These are phyloP conservation scores for Danio aesculapii DNA, from an alignment of 2,797 vertebrate species.

Conservation along the genomic window DNA sequence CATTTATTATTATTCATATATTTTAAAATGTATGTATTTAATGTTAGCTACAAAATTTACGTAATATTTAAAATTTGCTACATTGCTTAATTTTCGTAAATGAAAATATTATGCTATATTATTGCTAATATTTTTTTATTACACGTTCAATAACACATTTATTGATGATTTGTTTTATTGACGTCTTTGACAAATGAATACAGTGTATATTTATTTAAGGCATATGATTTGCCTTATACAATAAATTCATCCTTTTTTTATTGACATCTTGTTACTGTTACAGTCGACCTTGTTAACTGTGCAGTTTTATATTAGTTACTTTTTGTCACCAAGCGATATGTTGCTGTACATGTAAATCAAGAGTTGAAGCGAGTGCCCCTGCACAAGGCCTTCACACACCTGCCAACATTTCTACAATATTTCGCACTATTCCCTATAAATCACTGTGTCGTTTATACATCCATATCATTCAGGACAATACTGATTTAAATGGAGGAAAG, in stretches of 20 bases:
- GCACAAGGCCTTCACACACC: constrained; percentile 39
- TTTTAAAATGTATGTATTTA: no score
- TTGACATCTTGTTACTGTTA: constrained; percentile 6
- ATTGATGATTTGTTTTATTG: no score
- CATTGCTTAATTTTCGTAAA: no score
- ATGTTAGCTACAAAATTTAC: no score
- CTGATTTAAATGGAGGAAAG: constrained; percentile 76
- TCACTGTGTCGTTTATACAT: constrained; percentile 83
- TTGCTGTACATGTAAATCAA: constrained; percentile 32
- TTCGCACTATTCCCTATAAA: constrained; percentile 81
- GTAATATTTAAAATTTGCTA: no score
- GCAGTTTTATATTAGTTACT: constrained; percentile 3
- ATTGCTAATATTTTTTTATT: no score
- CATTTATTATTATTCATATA: no score
- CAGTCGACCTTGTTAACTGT: constrained; percentile 35
- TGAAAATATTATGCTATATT: no score
- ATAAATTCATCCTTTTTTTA: background rate
- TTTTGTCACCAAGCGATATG: constrained; percentile 22
- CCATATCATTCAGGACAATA: constrained; percentile 74
- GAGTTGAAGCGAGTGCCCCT: constrained; percentile 1
- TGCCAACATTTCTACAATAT: constrained; percentile 58
- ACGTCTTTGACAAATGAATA: no score
- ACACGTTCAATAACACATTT: no score
- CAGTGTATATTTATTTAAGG: no score
- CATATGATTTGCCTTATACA: constrained; percentile 10